A percentile compares a stretch with the other conserved stretches of the same genome.
Evolutionary conservation across 2,113 vertebrate species (phyloP).

Genomic region (Hyperoodon ampullatus): DNA sequence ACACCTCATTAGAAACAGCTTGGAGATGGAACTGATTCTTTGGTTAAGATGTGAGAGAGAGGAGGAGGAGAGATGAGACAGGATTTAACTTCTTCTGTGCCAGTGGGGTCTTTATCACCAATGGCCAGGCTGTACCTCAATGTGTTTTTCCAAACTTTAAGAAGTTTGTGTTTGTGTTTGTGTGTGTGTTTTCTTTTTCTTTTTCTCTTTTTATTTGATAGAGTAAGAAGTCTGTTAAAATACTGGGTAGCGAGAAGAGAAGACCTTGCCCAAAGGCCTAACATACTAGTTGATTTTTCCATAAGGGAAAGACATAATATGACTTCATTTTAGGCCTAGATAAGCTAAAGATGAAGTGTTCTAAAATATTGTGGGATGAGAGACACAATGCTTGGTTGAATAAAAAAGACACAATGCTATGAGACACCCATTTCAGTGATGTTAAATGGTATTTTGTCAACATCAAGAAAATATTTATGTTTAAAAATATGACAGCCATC

Average conservation of each 20-base stretch:
- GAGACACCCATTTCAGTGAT: background rate
- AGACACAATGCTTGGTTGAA: background rate
- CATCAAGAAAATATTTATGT: conserved; percentile 2
- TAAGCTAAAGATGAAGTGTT: background rate
- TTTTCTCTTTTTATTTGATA: background rate
- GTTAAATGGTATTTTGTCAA: background rate
- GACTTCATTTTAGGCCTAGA: background rate
- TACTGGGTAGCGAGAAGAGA: background rate
- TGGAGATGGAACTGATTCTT: conserved; percentile 79
- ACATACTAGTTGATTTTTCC: background rate
- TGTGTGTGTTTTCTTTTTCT: background rate
- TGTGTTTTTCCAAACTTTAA: background rate
- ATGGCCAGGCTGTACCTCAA: background rate
- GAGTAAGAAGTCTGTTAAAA: background rate
- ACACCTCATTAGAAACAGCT: conserved; percentile 86
- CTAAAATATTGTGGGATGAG: background rate
- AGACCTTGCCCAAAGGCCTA: background rate
- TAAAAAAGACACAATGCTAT: background rate
- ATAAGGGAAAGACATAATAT: background rate
- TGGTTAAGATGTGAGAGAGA: conserved; percentile 69
- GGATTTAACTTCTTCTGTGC: conserved; percentile 76
- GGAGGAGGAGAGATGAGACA: conserved; percentile 40
- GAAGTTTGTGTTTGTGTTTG: background rate
- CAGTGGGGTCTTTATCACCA: background rate
- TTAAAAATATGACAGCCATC: background rate